Evolutionary conservation across 1,140 invertebrate genomes (phyloP).

Genomic region (Piezodorus guildinii): DNA sequence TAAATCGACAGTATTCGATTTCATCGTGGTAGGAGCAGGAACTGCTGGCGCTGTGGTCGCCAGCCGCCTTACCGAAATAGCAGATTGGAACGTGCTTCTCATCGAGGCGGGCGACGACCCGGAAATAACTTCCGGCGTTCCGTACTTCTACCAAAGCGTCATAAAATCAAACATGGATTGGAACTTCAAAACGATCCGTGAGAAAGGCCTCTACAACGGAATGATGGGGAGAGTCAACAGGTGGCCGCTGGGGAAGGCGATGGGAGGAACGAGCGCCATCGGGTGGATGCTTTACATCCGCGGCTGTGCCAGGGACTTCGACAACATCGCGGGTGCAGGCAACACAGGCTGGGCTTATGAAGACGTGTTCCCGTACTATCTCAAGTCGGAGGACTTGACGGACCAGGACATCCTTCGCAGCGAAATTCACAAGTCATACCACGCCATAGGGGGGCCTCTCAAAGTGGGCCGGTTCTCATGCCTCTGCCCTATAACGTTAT

Average conservation of each 20-base stretch:
- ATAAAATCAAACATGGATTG: slow-evolving; percentile 45
- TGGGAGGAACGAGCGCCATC: slow-evolving; percentile 70
- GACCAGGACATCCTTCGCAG: slow-evolving; percentile 31
- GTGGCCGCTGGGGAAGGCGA: slow-evolving; percentile 57
- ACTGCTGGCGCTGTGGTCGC: slow-evolving; percentile 39
- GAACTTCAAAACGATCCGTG: slow-evolving; percentile 46
- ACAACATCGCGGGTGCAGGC: slow-evolving; percentile 51
- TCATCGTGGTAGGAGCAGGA: slow-evolving; percentile 30
- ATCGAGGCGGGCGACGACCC: slow-evolving; percentile 55
- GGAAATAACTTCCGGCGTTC: slow-evolving; percentile 52
- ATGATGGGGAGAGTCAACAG: slow-evolving; percentile 45
- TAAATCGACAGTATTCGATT: slow-evolving; percentile 25
- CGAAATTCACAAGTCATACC: slow-evolving; percentile 38
- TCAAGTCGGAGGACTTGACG: slow-evolving; percentile 41
- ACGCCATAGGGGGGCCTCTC: slow-evolving; percentile 40
- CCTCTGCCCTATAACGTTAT: slow-evolving; percentile 28
- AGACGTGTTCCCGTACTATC: slow-evolving; percentile 46
- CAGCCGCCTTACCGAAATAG: slow-evolving; percentile 41
- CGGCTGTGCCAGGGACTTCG: slow-evolving; percentile 50
- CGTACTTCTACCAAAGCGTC: slow-evolving; percentile 44
- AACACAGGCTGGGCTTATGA: slow-evolving; percentile 52
- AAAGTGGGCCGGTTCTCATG: slow-evolving; percentile 41
- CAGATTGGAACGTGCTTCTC: slow-evolving; percentile 38
- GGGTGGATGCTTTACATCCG: slow-evolving; percentile 56
- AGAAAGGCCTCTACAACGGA: slow-evolving; percentile 41